These are phyloP conservation scores for Drosophila tsacasi DNA, from an alignment of 1,140 invertebrate genomes.

Conservation along the genomic window DNA sequence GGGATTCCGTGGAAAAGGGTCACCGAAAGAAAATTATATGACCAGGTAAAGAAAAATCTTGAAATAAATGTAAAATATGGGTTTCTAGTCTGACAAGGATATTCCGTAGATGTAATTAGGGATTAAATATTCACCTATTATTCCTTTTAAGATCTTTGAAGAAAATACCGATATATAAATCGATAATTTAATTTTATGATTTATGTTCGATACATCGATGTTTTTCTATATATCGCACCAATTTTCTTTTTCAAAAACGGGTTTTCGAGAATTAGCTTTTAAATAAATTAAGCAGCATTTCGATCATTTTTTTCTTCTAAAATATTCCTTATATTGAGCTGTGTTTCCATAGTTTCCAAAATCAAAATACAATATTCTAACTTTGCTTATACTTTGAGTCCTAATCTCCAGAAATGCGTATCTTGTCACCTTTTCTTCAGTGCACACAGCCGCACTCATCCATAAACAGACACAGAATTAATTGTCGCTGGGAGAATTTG, in stretches of 20 bases:
- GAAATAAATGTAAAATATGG: background rate
- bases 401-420: background rate
- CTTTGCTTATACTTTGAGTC: background rate
- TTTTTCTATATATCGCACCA: no score
- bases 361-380: background rate
- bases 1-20: background rate
- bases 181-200: no score
- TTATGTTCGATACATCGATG: no score
- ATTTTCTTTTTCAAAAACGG: no score
- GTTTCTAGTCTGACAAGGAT: no score
- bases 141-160: no score
- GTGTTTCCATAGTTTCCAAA: background rate
- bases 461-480: slow-evolving; percentile 31
- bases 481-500: slow-evolving; percentile 47
- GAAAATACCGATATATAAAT: no score
- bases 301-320: background rate
- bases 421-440: slow-evolving; percentile 3
- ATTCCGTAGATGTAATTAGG: no score
- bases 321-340: background rate
- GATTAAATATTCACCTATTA: no score
- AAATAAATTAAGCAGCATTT: no score
- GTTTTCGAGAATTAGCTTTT: no score
- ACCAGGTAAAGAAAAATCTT: background rate
- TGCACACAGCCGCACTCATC: slow-evolving; percentile 5
- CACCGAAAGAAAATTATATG: slow-evolving; percentile 1